phyloP scores from a whole-genome alignment of 2,888 invertebrate species.

The Orthosia cruda region DNA sequence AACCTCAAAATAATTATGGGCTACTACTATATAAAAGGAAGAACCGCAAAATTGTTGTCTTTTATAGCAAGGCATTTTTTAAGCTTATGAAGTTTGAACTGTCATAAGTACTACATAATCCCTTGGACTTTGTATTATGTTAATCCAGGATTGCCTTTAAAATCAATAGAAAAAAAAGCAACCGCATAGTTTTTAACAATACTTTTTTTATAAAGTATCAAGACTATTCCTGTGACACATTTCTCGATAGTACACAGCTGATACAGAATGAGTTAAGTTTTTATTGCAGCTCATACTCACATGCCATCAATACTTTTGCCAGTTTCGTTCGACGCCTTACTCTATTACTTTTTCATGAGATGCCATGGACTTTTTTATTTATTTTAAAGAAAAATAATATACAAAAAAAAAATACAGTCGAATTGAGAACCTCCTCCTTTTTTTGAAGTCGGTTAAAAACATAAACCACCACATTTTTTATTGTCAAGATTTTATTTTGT shows the following conservation, averaged over 20 bases:
- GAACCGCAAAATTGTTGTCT: neutral
- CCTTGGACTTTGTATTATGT: too few relatives aligned
- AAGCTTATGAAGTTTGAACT: too few relatives aligned
- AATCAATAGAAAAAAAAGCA: too few relatives aligned
- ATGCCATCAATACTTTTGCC: constrained; percentile 23
- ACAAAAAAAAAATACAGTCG: too few relatives aligned
- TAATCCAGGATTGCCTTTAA: too few relatives aligned
- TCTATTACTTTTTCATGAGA: constrained; percentile 5
- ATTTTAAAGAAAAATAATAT: neutral
- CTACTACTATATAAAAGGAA: neutral
- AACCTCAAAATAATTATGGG: neutral
- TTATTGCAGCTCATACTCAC: constrained; percentile 32
- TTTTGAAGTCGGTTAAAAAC: too few relatives aligned
- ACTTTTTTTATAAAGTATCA: constrained; percentile 33
- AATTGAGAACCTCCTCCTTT: too few relatives aligned
- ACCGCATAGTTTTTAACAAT: too few relatives aligned
- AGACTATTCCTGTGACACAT: constrained; percentile 29
- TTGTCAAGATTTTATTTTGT: neutral
- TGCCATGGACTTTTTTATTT: neutral
- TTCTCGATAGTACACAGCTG: constrained; percentile 10
- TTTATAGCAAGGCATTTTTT: too few relatives aligned
- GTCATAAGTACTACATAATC: too few relatives aligned
- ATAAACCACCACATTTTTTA: too few relatives aligned
- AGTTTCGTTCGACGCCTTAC: constrained; percentile 23
- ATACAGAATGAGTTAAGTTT: constrained; percentile 39